These are phyloP conservation scores for Drosophila buzzatii DNA, from an alignment of 2,888 invertebrate genomes.

Conservation along the genomic window DNA sequence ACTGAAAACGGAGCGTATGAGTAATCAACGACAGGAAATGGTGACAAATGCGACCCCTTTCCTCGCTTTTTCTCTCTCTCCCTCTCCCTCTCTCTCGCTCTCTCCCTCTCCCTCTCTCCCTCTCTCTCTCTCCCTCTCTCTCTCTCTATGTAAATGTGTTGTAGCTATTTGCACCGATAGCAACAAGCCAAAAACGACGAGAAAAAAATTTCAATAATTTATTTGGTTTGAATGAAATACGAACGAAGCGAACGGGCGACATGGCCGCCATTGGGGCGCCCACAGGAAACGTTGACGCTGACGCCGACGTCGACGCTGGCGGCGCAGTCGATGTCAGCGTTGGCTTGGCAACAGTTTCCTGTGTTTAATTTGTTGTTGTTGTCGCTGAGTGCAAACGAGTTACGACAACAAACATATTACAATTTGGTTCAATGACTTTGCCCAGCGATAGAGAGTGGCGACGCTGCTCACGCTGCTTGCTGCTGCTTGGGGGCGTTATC, in stretches of 20 bases:
- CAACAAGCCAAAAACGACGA: conserved; percentile 70
- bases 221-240: conserved; percentile 79
- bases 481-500: conserved; percentile 54
- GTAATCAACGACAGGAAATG: conserved; percentile 82
- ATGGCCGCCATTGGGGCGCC: conserved; percentile 78
- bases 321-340: conserved; percentile 53
- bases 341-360: conserved; percentile 80
- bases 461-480: neutral
- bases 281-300: conserved; percentile 80
- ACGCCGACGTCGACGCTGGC: conserved; percentile 56
- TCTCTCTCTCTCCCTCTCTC: conserved; percentile 28
- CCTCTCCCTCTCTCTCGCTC: neutral
- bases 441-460: conserved; percentile 63
- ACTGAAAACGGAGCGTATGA: conserved; percentile 78
- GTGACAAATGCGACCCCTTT: conserved; percentile 74
- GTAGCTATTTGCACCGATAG: conserved; percentile 80
- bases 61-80: neutral
- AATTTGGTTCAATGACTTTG: conserved; percentile 79
- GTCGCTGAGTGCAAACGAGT: conserved; percentile 75
- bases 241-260: conserved; percentile 69
- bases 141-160: conserved; percentile 69
- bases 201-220: conserved; percentile 74
- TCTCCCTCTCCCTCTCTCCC: neutral
- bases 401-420: conserved; percentile 80
- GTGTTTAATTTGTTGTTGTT: conserved; percentile 58